Evolutionary conservation across 2,888 invertebrate species (phyloP).

Genomic region (Prostheceraeus crozeri): DNA sequence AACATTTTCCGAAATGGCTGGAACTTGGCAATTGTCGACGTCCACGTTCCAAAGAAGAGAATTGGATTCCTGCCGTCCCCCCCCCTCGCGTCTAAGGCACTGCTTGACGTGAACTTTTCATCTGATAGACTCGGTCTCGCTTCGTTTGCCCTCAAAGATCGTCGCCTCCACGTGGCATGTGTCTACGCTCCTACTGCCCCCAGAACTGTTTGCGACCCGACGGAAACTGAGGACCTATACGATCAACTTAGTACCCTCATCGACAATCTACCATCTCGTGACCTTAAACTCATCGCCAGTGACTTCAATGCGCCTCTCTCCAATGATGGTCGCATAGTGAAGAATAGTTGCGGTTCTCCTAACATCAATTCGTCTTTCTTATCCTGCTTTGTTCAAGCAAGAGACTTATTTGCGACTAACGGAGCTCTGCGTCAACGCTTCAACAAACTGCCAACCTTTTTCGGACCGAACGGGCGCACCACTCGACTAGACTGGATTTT

Average conservation of each 20-base stretch:
- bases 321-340: constrained; percentile 28
- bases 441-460: constrained; percentile 24
- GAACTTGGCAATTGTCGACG: too few species aligned
- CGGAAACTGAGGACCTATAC: too few species aligned
- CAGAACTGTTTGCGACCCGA: too few species aligned
- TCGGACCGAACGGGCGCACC: constrained; percentile 13
- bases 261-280: too few species aligned
- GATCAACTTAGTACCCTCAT: too few species aligned
- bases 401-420: constrained; percentile 19
- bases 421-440: constrained; percentile 24
- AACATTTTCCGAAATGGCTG: too few species aligned
- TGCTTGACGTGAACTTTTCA: constrained; percentile 31
- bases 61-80: too few species aligned
- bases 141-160: constrained; percentile 30
- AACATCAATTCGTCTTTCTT: constrained; percentile 25
- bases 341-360: constrained; percentile 15
- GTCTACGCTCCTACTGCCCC: constrained; percentile 30
- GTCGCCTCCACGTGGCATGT: constrained; percentile 24
- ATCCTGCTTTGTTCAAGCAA: constrained; percentile 8
- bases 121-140: constrained; percentile 27
- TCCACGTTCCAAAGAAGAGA: too few species aligned
- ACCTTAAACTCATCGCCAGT: too few species aligned
- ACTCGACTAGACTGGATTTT: constrained; percentile 29
- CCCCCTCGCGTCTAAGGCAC: too few species aligned
- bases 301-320: constrained; percentile 29